phyloP scores from a whole-genome alignment of 2,888 invertebrate species.

The Julus scandinavius region DNA sequence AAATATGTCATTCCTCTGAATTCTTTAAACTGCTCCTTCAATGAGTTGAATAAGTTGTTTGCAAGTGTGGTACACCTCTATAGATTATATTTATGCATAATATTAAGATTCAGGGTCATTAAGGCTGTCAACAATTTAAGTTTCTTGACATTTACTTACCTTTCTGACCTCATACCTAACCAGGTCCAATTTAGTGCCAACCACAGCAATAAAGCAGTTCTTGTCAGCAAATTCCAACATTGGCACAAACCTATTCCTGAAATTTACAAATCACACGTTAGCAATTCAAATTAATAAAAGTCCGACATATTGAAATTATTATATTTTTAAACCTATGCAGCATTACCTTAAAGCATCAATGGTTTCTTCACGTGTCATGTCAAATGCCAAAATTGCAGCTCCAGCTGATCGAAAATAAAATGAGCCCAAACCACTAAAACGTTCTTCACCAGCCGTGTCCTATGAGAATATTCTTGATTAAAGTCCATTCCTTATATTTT shows the following conservation, averaged over 20 bases:
- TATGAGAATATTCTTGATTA: neutral
- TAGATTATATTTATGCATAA: neutral
- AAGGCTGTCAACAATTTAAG: neutral
- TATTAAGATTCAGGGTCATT: neutral
- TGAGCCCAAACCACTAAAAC: constrained; percentile 55
- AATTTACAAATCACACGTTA: neutral
- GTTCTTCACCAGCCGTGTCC: constrained; percentile 57
- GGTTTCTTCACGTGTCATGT: constrained; percentile 52
- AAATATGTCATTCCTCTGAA: constrained; percentile 51
- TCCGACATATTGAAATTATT: too few species aligned
- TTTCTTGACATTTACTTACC: neutral
- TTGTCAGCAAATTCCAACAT: constrained; percentile 54
- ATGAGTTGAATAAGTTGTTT: neutral
- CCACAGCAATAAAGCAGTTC: constrained; percentile 55
- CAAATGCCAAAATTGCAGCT: constrained; percentile 56
- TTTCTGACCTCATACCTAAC: constrained; percentile 46
- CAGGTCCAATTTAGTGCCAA: constrained; percentile 56
- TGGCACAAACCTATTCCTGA: constrained; percentile 55
- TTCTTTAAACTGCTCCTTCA: constrained; percentile 52
- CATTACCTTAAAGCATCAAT: constrained; percentile 53
- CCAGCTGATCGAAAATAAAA: constrained; percentile 56
- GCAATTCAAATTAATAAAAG: too few species aligned
- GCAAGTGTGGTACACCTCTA: constrained; percentile 25
- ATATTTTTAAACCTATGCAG: neutral
- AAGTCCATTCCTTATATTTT: neutral